phyloP scores from a whole-genome alignment of 2,113 vertebrate genomes.

The Dromaius novaehollandiae region DNA sequence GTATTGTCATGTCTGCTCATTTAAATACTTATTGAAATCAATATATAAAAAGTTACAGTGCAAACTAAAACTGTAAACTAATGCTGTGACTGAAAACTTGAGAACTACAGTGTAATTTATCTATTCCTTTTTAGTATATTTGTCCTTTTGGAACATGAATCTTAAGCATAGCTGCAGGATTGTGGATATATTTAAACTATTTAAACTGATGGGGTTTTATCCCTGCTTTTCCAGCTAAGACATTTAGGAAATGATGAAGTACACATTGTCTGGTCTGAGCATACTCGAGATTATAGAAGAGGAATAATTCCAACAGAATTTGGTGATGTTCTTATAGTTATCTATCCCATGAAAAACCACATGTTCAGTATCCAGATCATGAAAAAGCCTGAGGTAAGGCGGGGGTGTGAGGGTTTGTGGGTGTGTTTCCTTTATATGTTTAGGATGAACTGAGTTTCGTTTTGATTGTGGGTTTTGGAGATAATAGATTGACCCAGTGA shows the following conservation, averaged over 20 bases:
- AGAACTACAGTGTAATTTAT: not conserved
- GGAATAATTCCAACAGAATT: conserved; percentile 99
- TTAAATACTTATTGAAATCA: not conserved
- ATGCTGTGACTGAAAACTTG: not conserved
- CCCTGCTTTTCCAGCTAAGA: conserved; percentile 83
- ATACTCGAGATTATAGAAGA: conserved; percentile 95
- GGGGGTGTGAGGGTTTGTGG: not conserved
- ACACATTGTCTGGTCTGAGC: conserved; percentile 98
- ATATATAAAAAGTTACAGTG: not conserved
- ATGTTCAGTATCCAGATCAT: conserved; percentile 99
- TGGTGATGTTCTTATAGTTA: conserved; percentile 96
- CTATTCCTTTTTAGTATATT: not conserved
- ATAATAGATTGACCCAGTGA: not conserved
- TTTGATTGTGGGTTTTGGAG: not conserved
- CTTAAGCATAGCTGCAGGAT: not conserved
- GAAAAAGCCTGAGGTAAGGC: conserved; percentile 94
- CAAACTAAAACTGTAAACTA: not conserved
- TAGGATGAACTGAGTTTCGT: not conserved
- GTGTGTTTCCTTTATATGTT: not conserved
- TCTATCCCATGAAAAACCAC: conserved; percentile 99
- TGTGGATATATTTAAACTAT: not conserved
- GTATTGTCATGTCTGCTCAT: not conserved
- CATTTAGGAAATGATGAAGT: conserved; percentile 99
- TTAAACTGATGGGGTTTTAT: conserved; percentile 30
- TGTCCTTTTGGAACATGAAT: not conserved